phyloP scores from a whole-genome alignment of 2,113 vertebrate genomes.

The Leiothrix lutea region DNA sequence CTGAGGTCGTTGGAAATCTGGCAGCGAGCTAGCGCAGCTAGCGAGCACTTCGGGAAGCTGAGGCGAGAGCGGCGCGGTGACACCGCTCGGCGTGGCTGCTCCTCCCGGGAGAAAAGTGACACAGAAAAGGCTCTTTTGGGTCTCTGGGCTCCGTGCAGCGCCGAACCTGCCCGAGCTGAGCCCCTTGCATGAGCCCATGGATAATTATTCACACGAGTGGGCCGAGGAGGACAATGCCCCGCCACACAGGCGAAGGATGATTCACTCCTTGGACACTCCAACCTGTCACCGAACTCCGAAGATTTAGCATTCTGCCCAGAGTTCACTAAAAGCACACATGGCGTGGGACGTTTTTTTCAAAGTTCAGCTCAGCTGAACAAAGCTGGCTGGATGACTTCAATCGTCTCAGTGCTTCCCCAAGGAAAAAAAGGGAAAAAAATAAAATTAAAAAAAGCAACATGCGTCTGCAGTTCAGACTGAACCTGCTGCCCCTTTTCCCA shows the following conservation, averaged over 20 bases:
- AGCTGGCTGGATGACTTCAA: conserved; percentile 20
- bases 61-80: not conserved
- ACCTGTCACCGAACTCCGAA: not conserved
- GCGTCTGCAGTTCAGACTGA: not conserved
- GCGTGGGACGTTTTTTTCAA: not conserved
- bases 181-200: not conserved
- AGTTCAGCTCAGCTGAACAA: conserved; percentile 37
- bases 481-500: not conserved
- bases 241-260: not conserved
- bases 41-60: not conserved
- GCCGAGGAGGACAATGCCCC: not conserved
- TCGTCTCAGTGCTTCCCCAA: not conserved
- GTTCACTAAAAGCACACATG: conserved; percentile 16
- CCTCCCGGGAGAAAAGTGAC: not conserved
- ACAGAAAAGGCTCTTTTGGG: not conserved
- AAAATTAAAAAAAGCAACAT: not conserved
- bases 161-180: not conserved
- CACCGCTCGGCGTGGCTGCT: not conserved
- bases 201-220: not conserved
- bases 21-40: not conserved
- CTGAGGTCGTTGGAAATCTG: not conserved
- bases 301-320: not conserved
- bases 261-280: conserved; percentile 22
- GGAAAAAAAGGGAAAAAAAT: not conserved
- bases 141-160: not conserved